A percentile compares a stretch with the other conserved stretches of the same genome.
These are phyloP conservation scores for Pelvicachromis taeniatus DNA, from an alignment of 2,113 vertebrate species.

Conservation along the genomic window DNA sequence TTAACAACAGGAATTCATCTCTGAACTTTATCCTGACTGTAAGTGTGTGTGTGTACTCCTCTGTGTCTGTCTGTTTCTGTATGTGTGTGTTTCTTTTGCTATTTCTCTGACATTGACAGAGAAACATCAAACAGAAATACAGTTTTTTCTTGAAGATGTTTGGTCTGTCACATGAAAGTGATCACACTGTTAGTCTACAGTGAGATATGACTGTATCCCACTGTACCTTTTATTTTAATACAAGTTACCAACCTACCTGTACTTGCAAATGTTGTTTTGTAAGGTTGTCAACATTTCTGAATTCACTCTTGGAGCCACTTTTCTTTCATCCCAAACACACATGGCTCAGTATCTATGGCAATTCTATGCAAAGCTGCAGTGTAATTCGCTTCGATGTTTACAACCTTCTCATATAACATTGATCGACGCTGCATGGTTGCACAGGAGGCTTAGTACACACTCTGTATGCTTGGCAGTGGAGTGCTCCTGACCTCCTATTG, in stretches of 20 bases:
- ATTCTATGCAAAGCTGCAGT: constrained; percentile 35
- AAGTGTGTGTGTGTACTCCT: neutral
- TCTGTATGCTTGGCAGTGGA: constrained; percentile 66
- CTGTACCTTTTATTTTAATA: neutral
- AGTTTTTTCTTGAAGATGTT: constrained; percentile 18
- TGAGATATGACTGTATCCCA: neutral
- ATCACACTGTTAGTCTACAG: neutral
- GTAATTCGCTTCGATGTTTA: constrained; percentile 52
- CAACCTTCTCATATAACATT: constrained; percentile 67
- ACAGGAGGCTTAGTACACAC: constrained; percentile 62
- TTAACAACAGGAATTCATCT: constrained; percentile 52
- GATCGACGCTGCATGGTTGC: constrained; percentile 58
- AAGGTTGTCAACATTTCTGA: neutral
- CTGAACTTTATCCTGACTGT: constrained; percentile 11
- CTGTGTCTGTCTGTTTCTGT: neutral
- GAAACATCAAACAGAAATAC: constrained; percentile 38
- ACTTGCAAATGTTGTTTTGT: neutral
- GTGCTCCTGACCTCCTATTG: constrained; percentile 72
- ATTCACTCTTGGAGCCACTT: neutral
- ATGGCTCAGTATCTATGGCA: constrained; percentile 15
- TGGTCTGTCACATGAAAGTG: constrained; percentile 51
- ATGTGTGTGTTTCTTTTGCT: constrained; percentile 14
- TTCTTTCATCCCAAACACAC: constrained; percentile 8
- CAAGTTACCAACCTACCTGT: constrained; percentile 2
- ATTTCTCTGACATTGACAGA: constrained; percentile 15